Conservation (phyloP, 2,888 invertebrate species). For the Scaeva pyrastri region DNA sequence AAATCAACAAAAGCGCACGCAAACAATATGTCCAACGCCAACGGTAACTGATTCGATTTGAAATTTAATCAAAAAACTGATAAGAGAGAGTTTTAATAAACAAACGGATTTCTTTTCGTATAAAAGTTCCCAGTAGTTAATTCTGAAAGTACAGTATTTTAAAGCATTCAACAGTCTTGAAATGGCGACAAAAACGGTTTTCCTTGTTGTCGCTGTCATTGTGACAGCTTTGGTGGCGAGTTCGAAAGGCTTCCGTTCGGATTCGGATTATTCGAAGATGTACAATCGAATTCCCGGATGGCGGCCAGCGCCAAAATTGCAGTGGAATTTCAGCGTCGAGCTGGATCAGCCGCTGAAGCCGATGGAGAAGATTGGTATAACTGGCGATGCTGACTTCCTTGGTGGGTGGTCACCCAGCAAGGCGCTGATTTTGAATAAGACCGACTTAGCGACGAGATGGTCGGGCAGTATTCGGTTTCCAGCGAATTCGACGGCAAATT, state of each 20-base stretch:
- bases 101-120: constrained; percentile 7
- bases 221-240: constrained; percentile 77
- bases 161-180: not conserved
- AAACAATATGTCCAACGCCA: constrained; percentile 37
- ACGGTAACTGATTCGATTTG: constrained; percentile 20
- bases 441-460: constrained; percentile 86
- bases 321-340: constrained; percentile 80
- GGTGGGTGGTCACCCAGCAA: constrained; percentile 89
- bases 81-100: constrained; percentile 8
- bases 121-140: constrained; percentile 37
- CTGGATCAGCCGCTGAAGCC: constrained; percentile 84
- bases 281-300: constrained; percentile 52
- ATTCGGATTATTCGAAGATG: constrained; percentile 55
- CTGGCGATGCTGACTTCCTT: constrained; percentile 87
- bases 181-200: constrained; percentile 50
- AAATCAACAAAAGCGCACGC: constrained; percentile 26
- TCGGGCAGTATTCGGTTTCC: constrained; percentile 87
- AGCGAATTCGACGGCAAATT: constrained; percentile 86
- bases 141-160: constrained; percentile 40
- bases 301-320: constrained; percentile 41
- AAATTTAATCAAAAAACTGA: constrained; percentile 44
- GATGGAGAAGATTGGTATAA: constrained; percentile 88
- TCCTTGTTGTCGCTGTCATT: constrained; percentile 60
- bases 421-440: constrained; percentile 85
- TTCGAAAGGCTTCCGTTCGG: constrained; percentile 54